Base-by-base conservation (phyloP, 1,140 invertebrate genomes). In the Chrysomallon squamiferum region DNA sequence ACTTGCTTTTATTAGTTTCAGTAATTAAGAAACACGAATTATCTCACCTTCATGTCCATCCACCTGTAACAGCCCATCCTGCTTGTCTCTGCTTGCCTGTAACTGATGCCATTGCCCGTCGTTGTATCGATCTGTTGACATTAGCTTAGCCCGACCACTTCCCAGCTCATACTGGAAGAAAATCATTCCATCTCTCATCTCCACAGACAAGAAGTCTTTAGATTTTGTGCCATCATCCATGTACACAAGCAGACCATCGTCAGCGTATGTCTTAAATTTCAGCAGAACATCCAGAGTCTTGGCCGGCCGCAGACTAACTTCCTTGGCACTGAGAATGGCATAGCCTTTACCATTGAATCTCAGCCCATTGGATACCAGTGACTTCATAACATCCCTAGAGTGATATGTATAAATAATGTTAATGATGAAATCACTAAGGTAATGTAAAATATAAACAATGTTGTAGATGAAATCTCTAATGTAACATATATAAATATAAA, bases 191-290 rank as follows among this genome's bases (percentile, higher is more conserved):
- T 92, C 88, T 64, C 88, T 85, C 78, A 98, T 85, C 82, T 97
- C 93, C 30, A 99, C 76, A 0, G 95, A 91, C 66, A 97, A 88
- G 86, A 93, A 98, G 63, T 90, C 91, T 72, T 86, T 86, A 60
- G 81, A 60, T 47, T 76, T 69, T 5, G 15, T 15, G 6, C 35
- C 35, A 35, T 91, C 87, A 6, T 92, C 92, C 72, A 93, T 91
- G 86, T 96, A 97, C 86, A 97, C 96, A 4, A 99, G 86, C 3
- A 98, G 82, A 0, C 96, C 97, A 75, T 97, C 90, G 29, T 90
- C 89, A 11, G 92, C 90, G 68, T 91, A 92, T 0, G 95, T 97
- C 77, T 94, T 94, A 84, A 99, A 97, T 38, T 88, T 90, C 35
- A 97, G 82, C 73, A 88, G 81, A 75, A 97, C 85, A 76, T 89